These are phyloP conservation scores for Cheilosia impressa DNA, from an alignment of 2,888 invertebrate genomes.

Conservation along the genomic window DNA sequence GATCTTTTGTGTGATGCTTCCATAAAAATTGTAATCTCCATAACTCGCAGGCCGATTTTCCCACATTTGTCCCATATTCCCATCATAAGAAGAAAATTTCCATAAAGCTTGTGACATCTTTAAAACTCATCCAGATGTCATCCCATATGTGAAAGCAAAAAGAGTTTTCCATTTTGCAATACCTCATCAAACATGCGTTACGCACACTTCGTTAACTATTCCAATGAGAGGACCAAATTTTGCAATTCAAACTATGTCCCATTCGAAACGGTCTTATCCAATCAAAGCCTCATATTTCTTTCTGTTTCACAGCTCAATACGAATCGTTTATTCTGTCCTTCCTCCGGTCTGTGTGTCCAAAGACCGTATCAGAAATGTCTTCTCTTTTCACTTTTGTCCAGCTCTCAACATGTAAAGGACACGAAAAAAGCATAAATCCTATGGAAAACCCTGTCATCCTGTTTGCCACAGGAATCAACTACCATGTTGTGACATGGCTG, in stretches of 20 bases:
- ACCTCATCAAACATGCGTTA: conserved; percentile 24
- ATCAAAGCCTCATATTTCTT: conserved; percentile 19
- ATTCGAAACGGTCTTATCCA: neutral
- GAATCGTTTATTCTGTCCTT: conserved; percentile 10
- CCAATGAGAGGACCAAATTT: conserved; percentile 32
- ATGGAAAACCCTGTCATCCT: conserved; percentile 7
- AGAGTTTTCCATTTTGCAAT: neutral
- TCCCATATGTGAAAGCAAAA: neutral
- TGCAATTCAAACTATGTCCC: conserved; percentile 12
- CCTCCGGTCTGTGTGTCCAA: neutral
- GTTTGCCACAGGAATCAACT: conserved; percentile 35
- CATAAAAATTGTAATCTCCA: no score
- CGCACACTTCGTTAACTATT: conserved; percentile 63
- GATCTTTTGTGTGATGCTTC: no score
- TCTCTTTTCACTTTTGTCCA: neutral
- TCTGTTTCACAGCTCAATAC: conserved; percentile 8
- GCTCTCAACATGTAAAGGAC: neutral
- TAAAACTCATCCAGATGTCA: no score
- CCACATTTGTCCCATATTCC: no score
- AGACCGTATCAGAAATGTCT: neutral
- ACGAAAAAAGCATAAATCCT: neutral
- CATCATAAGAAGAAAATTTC: no score
- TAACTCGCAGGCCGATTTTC: no score
- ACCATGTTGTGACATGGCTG: conserved; percentile 6
- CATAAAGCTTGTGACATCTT: no score